Evolutionary conservation across 2,797 vertebrate genomes (phyloP).

Genomic region (Enteromius anoplus): DNA sequence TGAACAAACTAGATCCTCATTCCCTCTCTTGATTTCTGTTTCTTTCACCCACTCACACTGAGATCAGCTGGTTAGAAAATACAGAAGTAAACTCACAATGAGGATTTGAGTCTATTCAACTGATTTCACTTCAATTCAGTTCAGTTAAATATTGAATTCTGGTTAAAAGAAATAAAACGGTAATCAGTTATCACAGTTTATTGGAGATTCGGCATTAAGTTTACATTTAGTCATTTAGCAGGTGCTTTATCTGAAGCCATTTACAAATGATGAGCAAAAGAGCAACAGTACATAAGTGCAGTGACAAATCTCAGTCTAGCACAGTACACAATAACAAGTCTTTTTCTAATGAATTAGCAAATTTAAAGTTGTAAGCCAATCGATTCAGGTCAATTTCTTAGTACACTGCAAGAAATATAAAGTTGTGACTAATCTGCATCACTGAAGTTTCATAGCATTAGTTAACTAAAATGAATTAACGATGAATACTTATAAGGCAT

Average conservation of each 20-base stretch:
- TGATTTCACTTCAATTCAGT: neutral
- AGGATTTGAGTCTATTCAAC: neutral
- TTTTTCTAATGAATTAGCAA: neutral
- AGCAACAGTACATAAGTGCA: too few relatives aligned
- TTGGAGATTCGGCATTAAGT: too few relatives aligned
- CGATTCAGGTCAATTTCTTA: neutral
- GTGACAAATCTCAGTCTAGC: neutral
- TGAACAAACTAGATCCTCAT: slow-evolving; percentile 57
- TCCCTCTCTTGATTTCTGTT: slow-evolving; percentile 23
- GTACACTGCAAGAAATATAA: neutral
- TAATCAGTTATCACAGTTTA: neutral
- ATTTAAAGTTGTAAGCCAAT: neutral
- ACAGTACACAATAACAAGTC: too few relatives aligned
- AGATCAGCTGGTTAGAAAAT: slow-evolving; percentile 36
- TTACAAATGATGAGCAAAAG: too few relatives aligned
- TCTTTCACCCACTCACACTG: slow-evolving; percentile 30
- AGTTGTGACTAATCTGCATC: neutral
- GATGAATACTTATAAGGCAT: too few relatives aligned
- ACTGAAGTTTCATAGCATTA: neutral
- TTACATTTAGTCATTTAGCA: neutral
- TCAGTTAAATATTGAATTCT: neutral
- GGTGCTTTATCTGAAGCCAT: neutral
- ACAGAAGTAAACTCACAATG: slow-evolving; percentile 8
- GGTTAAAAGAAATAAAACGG: neutral
- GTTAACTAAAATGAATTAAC: neutral